Conservation (phyloP, 2,888 invertebrate genomes). For the Chrysopilus asiliformis region DNA sequence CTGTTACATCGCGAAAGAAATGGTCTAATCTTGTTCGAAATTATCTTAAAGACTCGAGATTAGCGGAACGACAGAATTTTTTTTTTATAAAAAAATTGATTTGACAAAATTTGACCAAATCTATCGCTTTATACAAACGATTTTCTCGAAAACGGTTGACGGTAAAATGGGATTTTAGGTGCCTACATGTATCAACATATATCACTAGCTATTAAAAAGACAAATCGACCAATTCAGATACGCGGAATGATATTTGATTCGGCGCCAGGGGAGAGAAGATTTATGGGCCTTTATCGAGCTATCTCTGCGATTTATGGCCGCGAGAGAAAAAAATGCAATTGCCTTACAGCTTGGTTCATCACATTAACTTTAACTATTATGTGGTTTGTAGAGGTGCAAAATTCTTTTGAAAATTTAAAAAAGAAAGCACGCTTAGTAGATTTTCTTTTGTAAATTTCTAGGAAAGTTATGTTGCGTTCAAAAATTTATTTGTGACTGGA, state of each 20-base stretch:
- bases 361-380: constrained; percentile 44
- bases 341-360: constrained; percentile 41
- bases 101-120: too few species aligned
- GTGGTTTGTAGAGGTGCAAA: constrained; percentile 43
- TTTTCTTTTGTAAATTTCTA: constrained; percentile 14
- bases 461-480: constrained; percentile 34
- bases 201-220: constrained; percentile 43
- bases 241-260: constrained; percentile 58
- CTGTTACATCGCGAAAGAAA: too few species aligned
- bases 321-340: constrained; percentile 39
- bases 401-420: too few species aligned
- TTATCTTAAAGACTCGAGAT: too few species aligned
- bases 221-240: constrained; percentile 38
- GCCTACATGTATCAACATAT: constrained; percentile 38
- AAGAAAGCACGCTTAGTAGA: too few species aligned
- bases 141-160: too few species aligned
- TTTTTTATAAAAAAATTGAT: too few species aligned
- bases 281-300: constrained; percentile 44
- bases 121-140: too few species aligned
- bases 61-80: too few species aligned
- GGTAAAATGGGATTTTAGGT: too few species aligned
- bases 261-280: constrained; percentile 49
- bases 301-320: constrained; percentile 48
- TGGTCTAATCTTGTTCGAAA: too few species aligned
- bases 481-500: constrained; percentile 30